phyloP scores from a whole-genome alignment of 2,888 invertebrate species.

The Netelia fuscicornis region DNA sequence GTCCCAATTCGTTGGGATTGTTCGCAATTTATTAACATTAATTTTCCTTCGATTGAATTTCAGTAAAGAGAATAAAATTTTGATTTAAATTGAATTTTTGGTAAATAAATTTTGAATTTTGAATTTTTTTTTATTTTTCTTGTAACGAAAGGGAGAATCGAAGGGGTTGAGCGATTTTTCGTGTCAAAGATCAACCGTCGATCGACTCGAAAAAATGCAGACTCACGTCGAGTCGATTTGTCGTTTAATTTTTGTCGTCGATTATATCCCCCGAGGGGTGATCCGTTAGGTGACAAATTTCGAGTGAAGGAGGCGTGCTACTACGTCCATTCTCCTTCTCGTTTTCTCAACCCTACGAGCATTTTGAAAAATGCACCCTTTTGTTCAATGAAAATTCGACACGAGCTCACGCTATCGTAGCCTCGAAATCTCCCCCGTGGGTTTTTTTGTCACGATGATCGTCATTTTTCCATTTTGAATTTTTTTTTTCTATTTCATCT shows the following conservation, averaged over 20 bases:
- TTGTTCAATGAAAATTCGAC: conserved; percentile 46
- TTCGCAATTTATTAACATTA: too few relatives aligned
- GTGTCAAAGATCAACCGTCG: not conserved
- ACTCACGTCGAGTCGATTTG: conserved; percentile 33
- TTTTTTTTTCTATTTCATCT: not conserved
- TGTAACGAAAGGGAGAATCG: not conserved
- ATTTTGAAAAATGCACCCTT: conserved; percentile 1
- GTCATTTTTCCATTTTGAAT: not conserved
- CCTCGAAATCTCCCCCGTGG: not conserved
- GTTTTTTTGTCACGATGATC: not conserved
- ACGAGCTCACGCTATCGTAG: conserved; percentile 16
- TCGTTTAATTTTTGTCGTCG: conserved; percentile 7
- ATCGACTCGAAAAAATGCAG: conserved; percentile 22
- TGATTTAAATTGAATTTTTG: too few relatives aligned
- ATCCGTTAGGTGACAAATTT: conserved; percentile 66
- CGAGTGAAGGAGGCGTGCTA: conserved; percentile 23
- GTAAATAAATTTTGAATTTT: not conserved
- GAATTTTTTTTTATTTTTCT: not conserved
- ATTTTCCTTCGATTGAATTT: too few relatives aligned
- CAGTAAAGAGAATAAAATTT: too few relatives aligned
- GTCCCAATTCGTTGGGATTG: too few relatives aligned
- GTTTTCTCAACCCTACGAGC: too few relatives aligned
- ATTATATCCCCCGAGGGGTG: conserved; percentile 55
- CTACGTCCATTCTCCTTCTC: not conserved
- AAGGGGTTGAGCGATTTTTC: conserved; percentile 16